Conservation (phyloP, 2,797 vertebrate genomes). For the Dendrocincla fuliginosa region DNA sequence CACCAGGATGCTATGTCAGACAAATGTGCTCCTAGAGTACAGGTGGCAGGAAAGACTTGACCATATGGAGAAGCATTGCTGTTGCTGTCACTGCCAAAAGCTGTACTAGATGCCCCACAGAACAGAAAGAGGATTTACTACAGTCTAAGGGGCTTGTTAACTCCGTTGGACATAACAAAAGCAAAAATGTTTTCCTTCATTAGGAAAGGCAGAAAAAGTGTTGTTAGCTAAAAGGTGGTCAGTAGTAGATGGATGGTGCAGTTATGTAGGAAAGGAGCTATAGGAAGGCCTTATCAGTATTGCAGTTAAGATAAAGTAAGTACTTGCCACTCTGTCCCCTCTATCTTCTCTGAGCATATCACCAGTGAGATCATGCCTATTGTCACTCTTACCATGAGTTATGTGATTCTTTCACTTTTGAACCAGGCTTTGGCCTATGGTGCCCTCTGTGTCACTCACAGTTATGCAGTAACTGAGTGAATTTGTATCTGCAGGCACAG, state of each 20-base stretch:
- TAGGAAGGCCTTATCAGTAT: neutral
- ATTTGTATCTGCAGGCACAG: conserved; percentile 25
- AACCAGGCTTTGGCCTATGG: neutral
- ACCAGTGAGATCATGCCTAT: neutral
- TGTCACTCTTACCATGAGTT: conserved; percentile 11
- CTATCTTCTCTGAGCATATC: conserved; percentile 16
- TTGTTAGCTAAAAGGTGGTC: neutral
- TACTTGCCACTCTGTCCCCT: neutral
- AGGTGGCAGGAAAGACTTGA: conserved; percentile 32
- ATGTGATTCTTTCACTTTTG: conserved; percentile 16
- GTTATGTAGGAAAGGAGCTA: neutral
- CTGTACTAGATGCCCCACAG: neutral
- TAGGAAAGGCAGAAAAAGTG: neutral
- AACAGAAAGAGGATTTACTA: conserved; percentile 2
- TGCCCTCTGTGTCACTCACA: conserved; percentile 21
- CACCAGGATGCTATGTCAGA: conserved; percentile 25
- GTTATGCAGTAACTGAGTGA: neutral
- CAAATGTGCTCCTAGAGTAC: neutral
- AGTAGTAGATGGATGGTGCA: neutral
- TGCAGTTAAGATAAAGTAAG: neutral
- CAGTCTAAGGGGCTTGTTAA: neutral
- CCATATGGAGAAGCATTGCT: conserved; percentile 15
- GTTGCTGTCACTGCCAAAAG: conserved; percentile 16
- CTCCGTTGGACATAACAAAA: neutral
- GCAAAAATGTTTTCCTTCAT: neutral